Evolutionary conservation across 2,797 vertebrate genomes (phyloP).

Genomic region (Varecia variegata): DNA sequence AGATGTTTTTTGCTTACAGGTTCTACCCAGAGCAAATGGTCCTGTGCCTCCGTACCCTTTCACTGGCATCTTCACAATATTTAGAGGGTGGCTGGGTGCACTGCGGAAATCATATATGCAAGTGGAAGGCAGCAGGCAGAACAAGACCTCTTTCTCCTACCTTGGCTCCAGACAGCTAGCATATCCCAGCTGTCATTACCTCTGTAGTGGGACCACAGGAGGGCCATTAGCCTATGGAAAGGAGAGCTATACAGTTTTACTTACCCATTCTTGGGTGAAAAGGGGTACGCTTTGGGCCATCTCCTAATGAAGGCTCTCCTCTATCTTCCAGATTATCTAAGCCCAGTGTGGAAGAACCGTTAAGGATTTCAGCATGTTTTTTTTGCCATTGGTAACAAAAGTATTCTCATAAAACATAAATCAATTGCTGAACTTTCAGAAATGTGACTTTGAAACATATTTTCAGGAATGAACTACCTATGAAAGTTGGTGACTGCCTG

Average conservation of each 20-base stretch:
- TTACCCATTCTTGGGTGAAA: neutral
- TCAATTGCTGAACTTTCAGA: slow-evolving; percentile 16
- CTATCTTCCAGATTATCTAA: neutral
- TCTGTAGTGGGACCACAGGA: neutral
- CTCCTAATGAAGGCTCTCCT: neutral
- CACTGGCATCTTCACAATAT: neutral
- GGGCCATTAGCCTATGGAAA: neutral
- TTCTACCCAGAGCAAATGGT: neutral
- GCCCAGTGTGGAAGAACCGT: neutral
- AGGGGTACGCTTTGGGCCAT: neutral
- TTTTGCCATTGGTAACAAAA: neutral
- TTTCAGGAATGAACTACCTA: neutral
- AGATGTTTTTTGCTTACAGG: neutral
- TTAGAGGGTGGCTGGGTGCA: neutral
- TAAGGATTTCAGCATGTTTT: neutral
- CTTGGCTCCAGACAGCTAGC: neutral
- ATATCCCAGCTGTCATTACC: neutral
- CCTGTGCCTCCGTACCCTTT: neutral
- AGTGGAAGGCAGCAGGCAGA: neutral
- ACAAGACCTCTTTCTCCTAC: neutral
- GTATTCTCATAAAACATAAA: slow-evolving; percentile 2
- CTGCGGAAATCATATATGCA: neutral
- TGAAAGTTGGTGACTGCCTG: neutral
- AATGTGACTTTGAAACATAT: slow-evolving; percentile 21
- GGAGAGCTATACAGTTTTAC: neutral